A percentile compares a stretch with the other conserved stretches of the same genome.
These are phyloP conservation scores for Psammodynastes pulverulentus DNA, from an alignment of 2,113 vertebrate species.

Conservation along the genomic window DNA sequence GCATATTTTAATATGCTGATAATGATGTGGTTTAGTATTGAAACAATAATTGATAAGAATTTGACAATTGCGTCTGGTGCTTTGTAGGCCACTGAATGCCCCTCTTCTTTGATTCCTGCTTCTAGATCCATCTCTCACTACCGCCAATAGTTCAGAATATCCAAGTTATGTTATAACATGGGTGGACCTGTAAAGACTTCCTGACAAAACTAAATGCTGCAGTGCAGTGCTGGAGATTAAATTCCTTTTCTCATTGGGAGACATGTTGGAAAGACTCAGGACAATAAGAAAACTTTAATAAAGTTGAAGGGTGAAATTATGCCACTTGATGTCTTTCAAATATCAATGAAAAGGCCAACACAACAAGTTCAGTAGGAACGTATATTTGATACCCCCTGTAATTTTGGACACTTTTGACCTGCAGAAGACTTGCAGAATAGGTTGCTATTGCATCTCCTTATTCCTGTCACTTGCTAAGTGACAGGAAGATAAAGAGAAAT, in stretches of 20 bases:
- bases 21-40: not conserved
- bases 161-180: not conserved
- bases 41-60: not conserved
- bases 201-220: not conserved
- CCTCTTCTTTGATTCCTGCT: not conserved
- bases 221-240: not conserved
- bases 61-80: not conserved
- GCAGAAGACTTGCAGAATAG: not conserved
- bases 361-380: not conserved
- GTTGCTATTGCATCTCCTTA: not conserved
- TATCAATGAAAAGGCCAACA: not conserved
- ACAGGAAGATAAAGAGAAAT: not conserved
- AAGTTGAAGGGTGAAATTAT: not conserved
- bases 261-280: not conserved
- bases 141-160: not conserved
- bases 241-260: not conserved
- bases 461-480: not conserved
- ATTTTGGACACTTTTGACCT: not conserved
- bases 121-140: not conserved
- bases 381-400: not conserved
- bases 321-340: not conserved
- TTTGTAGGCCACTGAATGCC: not conserved
- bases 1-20: too few relatives aligned
- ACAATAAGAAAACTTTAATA: not conserved
- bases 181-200: not conserved